Evolutionary conservation across 2,113 vertebrate genomes (phyloP), one percentile per base, ranked within the genome.

Genomic region (Odontesthes bonariensis): DNA sequence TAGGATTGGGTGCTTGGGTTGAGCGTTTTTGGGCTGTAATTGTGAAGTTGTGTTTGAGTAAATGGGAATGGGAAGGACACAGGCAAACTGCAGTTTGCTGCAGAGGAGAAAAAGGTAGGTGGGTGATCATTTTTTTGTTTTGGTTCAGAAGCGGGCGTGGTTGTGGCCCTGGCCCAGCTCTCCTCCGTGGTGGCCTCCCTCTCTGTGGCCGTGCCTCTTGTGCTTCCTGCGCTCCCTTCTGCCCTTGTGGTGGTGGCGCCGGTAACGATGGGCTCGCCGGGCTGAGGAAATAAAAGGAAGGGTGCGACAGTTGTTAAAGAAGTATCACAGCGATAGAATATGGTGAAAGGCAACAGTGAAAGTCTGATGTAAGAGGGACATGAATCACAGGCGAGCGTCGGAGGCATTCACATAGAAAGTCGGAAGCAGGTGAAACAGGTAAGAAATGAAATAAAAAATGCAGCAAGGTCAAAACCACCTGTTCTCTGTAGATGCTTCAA

Each of bases 171-270:
- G 93, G 74, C 79, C 89, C 58, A 61, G 81, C 60, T 92, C 91
- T 59, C 86, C 85, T 56, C 84, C 92, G 52, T 88, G 91, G 88
- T 88, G 94, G 79, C 92, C 91, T 13, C 92, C 91, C 73, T 89
- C 90, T 58, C 91, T 77, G 86, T 93, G 92, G 73, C 92, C 91
- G 23, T 95, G 94, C 83, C 89, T 95, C 87, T 92, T 95, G 93
- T 95, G 96, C 96, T 96, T 98, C 82, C 96, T 94, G 88, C 94
- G 94, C 86, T 98, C 96, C 83, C 95, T 95, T 85, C 84, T 95
- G 9, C 93, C 90, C 91, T 96, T 96, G 94, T 95, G 96, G 87
- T 93, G 96, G 65, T 92, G 96, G 70, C 94, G 97, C 42, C 94
- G 93, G 81, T 94, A 95, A 49, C 97, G 95, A 77, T 97, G 96